A percentile compares a stretch with the other conserved stretches of the same genome.
Evolutionary conservation across 2,888 invertebrate genomes (phyloP).

Genomic region (Prenolepis imparis): DNA sequence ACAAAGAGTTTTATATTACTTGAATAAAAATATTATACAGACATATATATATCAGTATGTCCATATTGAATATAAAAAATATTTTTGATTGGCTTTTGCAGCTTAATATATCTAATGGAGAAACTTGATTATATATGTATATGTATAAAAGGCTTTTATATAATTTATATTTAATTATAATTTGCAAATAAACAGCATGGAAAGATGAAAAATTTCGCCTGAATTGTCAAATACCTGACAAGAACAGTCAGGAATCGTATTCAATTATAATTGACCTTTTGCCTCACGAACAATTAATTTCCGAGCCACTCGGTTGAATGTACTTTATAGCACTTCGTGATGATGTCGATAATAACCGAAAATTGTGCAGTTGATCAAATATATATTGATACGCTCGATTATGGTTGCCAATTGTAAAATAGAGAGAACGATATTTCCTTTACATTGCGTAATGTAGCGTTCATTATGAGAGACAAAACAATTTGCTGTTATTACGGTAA

Average conservation of each 20-base stretch:
- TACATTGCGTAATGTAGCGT: conserved; percentile 40
- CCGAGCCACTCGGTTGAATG: neutral
- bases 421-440: neutral
- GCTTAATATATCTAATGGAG: neutral
- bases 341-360: neutral
- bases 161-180: conserved; percentile 18
- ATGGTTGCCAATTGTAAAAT: conserved; percentile 6
- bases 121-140: neutral
- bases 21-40: conserved; percentile 12
- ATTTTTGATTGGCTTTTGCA: neutral
- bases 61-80: neutral
- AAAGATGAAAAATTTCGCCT: neutral
- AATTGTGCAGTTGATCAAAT: conserved; percentile 1
- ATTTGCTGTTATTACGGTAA: conserved; percentile 70
- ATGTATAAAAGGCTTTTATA: neutral
- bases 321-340: neutral
- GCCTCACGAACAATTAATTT: neutral
- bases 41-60: neutral
- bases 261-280: neutral
- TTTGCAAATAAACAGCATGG: neutral
- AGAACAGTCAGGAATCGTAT: neutral
- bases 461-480: conserved; percentile 46
- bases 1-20: neutral
- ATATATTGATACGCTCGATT: conserved; percentile 12
- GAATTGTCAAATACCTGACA: neutral